These are phyloP conservation scores for Ceratosolen fusciceps DNA, from an alignment of 1,140 invertebrate species.

Conservation along the genomic window DNA sequence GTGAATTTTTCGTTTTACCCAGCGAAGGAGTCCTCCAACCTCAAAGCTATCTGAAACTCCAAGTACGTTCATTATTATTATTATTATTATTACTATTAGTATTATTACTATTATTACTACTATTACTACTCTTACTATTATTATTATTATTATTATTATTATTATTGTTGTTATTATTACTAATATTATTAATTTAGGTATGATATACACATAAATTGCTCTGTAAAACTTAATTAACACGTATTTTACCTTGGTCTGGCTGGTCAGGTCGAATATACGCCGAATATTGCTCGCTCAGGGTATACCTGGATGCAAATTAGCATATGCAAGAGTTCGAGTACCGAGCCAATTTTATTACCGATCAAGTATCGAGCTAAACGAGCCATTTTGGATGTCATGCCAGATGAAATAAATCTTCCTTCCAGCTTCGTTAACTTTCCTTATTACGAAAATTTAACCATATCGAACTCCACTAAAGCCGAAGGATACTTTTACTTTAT, in stretches of 20 bases:
- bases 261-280: constrained; percentile 59
- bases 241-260: too few relatives aligned
- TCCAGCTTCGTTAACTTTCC: constrained; percentile 62
- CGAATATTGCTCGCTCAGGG: constrained; percentile 54
- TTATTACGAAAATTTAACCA: constrained; percentile 52
- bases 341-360: constrained; percentile 55
- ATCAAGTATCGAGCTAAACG: constrained; percentile 53
- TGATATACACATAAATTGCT: constrained; percentile 1
- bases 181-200: too few relatives aligned
- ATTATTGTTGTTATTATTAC: too few relatives aligned
- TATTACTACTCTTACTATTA: too few relatives aligned
- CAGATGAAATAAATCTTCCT: constrained; percentile 54
- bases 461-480: constrained; percentile 59
- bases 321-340: constrained; percentile 56
- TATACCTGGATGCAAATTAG: constrained; percentile 53
- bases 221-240: too few relatives aligned
- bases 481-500: constrained; percentile 62
- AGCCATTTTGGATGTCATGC: constrained; percentile 53
- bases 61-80: constrained; percentile 55
- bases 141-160: too few relatives aligned
- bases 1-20: constrained; percentile 61
- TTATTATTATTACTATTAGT: too few relatives aligned
- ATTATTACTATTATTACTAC: too few relatives aligned
- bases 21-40: constrained; percentile 54
- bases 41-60: constrained; percentile 54